Evolutionary conservation across 2,888 invertebrate species (phyloP), one percentile per base, ranked within the genome.

Genomic region (Cryptus viduatorius): DNA sequence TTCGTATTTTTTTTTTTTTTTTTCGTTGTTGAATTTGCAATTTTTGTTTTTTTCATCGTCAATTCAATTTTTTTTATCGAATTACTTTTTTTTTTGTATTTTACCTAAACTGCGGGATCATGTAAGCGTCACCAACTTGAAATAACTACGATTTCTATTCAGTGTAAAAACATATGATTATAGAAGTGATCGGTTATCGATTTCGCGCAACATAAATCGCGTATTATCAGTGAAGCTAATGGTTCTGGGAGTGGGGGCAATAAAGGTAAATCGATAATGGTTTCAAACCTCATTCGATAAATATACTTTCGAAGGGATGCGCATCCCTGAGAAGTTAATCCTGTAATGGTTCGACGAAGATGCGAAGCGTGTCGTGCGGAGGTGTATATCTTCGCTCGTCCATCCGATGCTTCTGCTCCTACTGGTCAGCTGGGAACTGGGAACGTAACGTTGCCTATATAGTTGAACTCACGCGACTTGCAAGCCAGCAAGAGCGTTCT

Each of bases 331-430:
- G 73, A 31, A 64, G 50, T 37, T 37, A 37, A 37, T 92, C 90
- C 90, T 86, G 87, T 87, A 90, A 91, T 89, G 90, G 89, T 88
- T 84, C 84, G 77, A 71, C 85, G 81, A 83, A 88, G 87, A 90
- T 88, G 87, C 86, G 85, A 91, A 48, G 87, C 90, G 89, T 91
- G 91, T 91, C 89, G 90, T 89, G 89, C 87, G 87, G 87, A 90
- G 88, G 90, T 89, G 89, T 89, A 90, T 90, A 77, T 73, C 79
- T 83, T 79, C 77, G 59, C 64, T 81, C 48, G 69, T 78, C 65
- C 75, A 82, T 90, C 82, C 87, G 75, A 64, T 77, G 65, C 71
- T 53, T 78, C 67, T 71, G 79, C 82, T 19, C 42, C 77, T 67
- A 76, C 61, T 50, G 37, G 19, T 4, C 48, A 72, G 7, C 24